Evolutionary conservation across 1,140 invertebrate species (phyloP), one percentile per base, ranked within the genome.

Genomic region (Calliphora vicina): DNA sequence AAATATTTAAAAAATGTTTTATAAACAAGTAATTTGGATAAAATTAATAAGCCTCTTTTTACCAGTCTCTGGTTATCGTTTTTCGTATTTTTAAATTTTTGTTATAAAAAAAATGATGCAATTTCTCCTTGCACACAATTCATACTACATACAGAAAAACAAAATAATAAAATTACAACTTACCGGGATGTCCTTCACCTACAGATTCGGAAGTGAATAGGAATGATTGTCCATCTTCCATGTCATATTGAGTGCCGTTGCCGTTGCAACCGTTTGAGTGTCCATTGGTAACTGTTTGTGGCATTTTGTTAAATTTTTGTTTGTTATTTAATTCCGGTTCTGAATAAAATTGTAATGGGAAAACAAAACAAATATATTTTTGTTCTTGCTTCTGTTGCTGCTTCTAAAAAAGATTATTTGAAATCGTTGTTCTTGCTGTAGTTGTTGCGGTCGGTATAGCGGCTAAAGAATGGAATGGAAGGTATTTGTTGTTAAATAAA

Each of bases 141-240:
- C 8, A 35, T 35, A 35, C 0, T 35, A 5, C 5, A 35, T 3
- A 35, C 35, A 35, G 6, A 3, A 29, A 74, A 78, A 23, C 25
- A 45, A 23, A 43, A 43, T 15, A 45, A 78, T 20, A 76, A 4
- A 42, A 76, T 20, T 6, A 25, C 12, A 76, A 85, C 92, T 93
- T 92, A 97, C 96, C 96, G 93, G 99, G 98, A 93, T 99, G 98
- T 87, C 98, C 98, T 93, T 99, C 99, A 87, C 98, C 98, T 81
- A 99, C 99, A 78, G 98, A 99, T 93, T 99, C 99, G 26, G 98
- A 99, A 74, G 98, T 99, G 92, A 99, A 99, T 42, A 99, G 93
- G 92, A 99, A 99, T 86, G 95, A 94, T 86, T 96, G 96, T 87
- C 94, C 95, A 91, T 97, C 95, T 87, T 95, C 94, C 90, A 96